phyloP scores from a whole-genome alignment of 2,888 invertebrate species.

The Pollenia angustigena region DNA sequence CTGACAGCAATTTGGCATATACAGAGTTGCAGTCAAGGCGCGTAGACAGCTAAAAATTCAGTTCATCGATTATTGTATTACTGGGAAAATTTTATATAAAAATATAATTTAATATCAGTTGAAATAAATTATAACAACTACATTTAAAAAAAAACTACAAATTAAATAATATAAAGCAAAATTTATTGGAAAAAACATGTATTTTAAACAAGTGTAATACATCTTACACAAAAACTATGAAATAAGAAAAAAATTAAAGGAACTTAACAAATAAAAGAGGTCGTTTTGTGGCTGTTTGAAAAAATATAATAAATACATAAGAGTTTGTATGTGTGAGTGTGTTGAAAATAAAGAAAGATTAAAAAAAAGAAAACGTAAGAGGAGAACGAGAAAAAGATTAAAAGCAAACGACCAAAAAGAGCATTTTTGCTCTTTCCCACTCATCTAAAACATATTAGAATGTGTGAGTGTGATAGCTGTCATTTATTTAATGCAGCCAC shows the following conservation, averaged over 20 bases:
- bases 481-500: constrained; percentile 68
- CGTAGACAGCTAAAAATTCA: constrained; percentile 56
- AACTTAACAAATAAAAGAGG: constrained; percentile 66
- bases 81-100: constrained; percentile 26
- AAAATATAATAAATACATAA: constrained; percentile 61
- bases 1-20: constrained; percentile 69
- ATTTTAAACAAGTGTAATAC: constrained; percentile 15
- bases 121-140: neutral
- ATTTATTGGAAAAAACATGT: neutral
- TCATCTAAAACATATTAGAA: constrained; percentile 56
- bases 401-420: constrained; percentile 59
- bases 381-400: constrained; percentile 49
- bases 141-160: constrained; percentile 30
- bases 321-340: constrained; percentile 25
- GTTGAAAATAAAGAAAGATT: constrained; percentile 21
- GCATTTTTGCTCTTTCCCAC: constrained; percentile 66
- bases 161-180: neutral
- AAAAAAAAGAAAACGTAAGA: constrained; percentile 40
- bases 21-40: constrained; percentile 72
- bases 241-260: constrained; percentile 51
- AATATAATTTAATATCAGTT: constrained; percentile 1
- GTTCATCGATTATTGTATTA: constrained; percentile 41
- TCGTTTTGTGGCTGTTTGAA: constrained; percentile 65
- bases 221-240: constrained; percentile 23
- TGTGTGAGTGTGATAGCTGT: constrained; percentile 76